phyloP scores from a whole-genome alignment of 2,888 invertebrate genomes.

The Apodemia duryi region DNA sequence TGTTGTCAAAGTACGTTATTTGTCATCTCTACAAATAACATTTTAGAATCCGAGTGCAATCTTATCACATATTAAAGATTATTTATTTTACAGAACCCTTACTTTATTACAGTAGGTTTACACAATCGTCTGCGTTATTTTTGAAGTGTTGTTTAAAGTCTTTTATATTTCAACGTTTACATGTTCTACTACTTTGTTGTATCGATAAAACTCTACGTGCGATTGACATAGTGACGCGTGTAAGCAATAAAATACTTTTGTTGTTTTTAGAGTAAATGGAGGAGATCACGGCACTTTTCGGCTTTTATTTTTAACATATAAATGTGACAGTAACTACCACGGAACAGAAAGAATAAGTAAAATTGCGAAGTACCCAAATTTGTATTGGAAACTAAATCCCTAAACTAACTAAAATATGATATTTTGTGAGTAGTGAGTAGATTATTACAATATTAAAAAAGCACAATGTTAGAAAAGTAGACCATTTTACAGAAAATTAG shows the following conservation, averaged over 20 bases:
- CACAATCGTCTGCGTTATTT: slow-evolving; percentile 12
- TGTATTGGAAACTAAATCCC: too few species aligned
- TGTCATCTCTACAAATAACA: not conserved
- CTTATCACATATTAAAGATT: not conserved
- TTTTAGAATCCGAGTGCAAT: not conserved
- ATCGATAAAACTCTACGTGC: slow-evolving; percentile 9
- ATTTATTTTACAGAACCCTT: slow-evolving; percentile 5
- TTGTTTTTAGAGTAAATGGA: slow-evolving; percentile 1
- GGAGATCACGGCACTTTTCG: not conserved
- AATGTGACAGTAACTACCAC: too few species aligned
- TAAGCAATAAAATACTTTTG: slow-evolving; percentile 2
- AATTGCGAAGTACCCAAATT: too few species aligned
- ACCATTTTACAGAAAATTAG: too few species aligned
- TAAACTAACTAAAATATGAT: too few species aligned
- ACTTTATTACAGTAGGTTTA: slow-evolving; percentile 6
- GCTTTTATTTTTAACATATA: too few species aligned
- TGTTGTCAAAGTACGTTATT: not conserved
- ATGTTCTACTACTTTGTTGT: slow-evolving; percentile 7
- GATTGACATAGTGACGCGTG: slow-evolving; percentile 10
- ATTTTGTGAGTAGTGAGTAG: too few species aligned
- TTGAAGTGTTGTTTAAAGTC: slow-evolving; percentile 8
- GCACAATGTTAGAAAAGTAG: too few species aligned
- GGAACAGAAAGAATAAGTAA: too few species aligned
- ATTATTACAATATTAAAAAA: too few species aligned
- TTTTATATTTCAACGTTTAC: slow-evolving; percentile 5